phyloP scores from a whole-genome alignment of 1,140 invertebrate genomes.

The Macrotrachela quadricornifera region DNA sequence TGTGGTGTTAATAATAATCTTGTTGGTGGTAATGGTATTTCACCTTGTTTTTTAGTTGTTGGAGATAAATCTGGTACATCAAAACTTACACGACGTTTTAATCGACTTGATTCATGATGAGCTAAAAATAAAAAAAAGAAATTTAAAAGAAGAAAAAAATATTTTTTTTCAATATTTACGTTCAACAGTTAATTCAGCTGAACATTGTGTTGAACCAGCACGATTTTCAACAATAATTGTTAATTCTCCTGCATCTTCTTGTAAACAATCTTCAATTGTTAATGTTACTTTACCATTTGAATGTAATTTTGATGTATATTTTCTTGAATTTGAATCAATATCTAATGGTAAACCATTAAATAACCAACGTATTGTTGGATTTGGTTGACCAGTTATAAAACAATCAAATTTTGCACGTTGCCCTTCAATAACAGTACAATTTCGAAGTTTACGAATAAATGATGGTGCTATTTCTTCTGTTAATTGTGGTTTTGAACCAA shows the following conservation, averaged over 20 bases:
- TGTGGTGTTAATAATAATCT: neutral
- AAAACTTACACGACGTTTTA: conserved; percentile 1
- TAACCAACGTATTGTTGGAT: conserved; percentile 3
- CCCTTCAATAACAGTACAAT: neutral
- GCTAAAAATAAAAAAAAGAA: neutral
- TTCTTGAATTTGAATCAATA: neutral
- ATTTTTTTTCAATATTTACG: neutral
- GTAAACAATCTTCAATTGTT: neutral
- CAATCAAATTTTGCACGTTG: conserved; percentile 1
- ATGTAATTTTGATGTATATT: neutral
- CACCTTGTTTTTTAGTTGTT: neutral
- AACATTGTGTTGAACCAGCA: conserved; percentile 3
- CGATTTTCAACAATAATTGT: neutral
- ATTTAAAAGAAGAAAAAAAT: neutral
- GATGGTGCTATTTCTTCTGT: neutral
- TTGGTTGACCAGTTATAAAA: conserved; percentile 1
- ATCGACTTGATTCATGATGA: neutral
- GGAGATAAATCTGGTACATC: neutral
- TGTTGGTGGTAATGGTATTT: neutral
- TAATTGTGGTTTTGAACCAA: neutral
- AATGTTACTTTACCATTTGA: neutral
- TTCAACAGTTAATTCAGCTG: conserved; percentile 2
- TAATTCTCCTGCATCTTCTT: conserved; percentile 1
- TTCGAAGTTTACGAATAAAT: conserved; percentile 3
- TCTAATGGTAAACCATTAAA: neutral